Conservation (phyloP, 2,113 vertebrate genomes). For the Ginglymostoma cirratum region DNA sequence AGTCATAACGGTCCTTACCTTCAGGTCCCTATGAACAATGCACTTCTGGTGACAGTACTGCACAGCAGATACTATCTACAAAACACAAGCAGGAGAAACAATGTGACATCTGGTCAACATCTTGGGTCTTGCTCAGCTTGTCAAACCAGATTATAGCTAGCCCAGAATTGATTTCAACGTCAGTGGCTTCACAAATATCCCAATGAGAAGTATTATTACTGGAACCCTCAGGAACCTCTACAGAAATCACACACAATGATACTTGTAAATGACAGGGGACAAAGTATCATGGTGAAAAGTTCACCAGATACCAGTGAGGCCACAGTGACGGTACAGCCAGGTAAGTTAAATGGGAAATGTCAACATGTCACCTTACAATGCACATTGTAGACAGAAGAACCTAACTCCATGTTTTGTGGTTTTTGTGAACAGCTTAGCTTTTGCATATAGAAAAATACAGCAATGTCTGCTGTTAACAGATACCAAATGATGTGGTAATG, state of each 20-base stretch:
- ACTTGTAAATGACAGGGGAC: not conserved
- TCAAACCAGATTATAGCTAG: not conserved
- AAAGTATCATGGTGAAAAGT: not conserved
- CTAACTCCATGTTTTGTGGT: too few relatives aligned
- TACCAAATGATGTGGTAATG: too few relatives aligned
- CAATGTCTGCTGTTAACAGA: too few relatives aligned
- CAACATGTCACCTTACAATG: not conserved
- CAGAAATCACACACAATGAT: not conserved
- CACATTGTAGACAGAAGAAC: too few relatives aligned
- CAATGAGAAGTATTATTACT: not conserved
- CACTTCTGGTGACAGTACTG: slow-evolving; percentile 91
- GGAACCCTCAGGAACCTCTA: not conserved
- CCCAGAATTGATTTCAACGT: too few relatives aligned
- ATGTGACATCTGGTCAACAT: not conserved
- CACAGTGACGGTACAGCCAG: not conserved
- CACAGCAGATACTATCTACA: slow-evolving; percentile 86
- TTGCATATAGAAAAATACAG: too few relatives aligned
- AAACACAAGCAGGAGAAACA: slow-evolving; percentile 38
- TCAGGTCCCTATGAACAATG: slow-evolving; percentile 85
- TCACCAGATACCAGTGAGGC: not conserved
- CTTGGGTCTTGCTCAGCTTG: not conserved
- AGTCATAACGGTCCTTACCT: slow-evolving; percentile 58
- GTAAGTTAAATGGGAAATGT: not conserved
- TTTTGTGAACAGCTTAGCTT: too few relatives aligned
- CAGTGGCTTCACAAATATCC: not conserved